phyloP scores from a whole-genome alignment of 1,140 invertebrate species.

The Bombus sylvicola region DNA sequence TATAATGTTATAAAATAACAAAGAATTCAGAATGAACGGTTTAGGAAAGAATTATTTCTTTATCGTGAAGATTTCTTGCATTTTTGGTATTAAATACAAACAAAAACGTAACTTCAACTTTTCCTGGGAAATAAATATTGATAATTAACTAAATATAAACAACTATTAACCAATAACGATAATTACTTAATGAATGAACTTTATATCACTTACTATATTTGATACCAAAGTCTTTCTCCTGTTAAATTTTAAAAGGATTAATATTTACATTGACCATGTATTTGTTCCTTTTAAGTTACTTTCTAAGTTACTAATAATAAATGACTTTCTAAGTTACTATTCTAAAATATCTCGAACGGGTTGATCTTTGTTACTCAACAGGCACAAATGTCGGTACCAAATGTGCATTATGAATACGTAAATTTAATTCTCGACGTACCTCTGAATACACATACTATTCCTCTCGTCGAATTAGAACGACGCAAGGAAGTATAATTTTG shows the following conservation, averaged over 20 bases:
- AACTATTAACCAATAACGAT: no score
- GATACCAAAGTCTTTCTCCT: neutral
- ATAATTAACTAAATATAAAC: no score
- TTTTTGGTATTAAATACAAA: no score
- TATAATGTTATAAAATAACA: neutral
- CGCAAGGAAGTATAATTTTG: constrained; percentile 24
- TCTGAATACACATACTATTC: neutral
- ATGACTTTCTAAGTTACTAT: neutral
- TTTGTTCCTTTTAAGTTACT: neutral
- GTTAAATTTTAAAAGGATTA: neutral
- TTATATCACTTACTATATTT: neutral
- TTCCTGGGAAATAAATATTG: no score
- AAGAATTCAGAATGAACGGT: neutral
- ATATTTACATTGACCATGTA: neutral
- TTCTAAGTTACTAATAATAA: neutral
- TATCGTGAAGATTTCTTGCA: no score
- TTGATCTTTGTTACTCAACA: neutral
- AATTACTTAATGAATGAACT: neutral
- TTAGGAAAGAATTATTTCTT: no score
- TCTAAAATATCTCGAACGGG: constrained; percentile 21
- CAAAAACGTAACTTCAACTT: no score
- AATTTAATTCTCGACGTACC: constrained; percentile 42
- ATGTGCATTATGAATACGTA: constrained; percentile 50
- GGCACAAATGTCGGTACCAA: constrained; percentile 50
- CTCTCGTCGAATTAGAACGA: constrained; percentile 13